phyloP scores from a whole-genome alignment of 2,888 invertebrate genomes.

The Epirrhoe alternata region DNA sequence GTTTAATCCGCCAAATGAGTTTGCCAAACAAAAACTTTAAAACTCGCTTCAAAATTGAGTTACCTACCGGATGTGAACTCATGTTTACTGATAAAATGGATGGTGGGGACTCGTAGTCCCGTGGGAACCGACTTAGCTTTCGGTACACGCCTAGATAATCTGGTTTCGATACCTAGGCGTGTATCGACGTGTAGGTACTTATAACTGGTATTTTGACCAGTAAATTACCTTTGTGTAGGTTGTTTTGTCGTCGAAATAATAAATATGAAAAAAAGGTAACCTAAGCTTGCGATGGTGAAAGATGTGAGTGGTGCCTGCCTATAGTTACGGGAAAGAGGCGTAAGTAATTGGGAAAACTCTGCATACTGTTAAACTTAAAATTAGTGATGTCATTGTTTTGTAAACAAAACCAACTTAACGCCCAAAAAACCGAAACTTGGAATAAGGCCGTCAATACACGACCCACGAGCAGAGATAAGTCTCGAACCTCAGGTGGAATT shows the following conservation, averaged over 20 bases:
- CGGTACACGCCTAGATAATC: background rate
- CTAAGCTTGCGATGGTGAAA: too few species aligned
- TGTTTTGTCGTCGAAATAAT: too few species aligned
- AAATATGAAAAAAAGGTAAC: too few species aligned
- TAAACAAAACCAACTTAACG: background rate
- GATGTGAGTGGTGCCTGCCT: too few species aligned
- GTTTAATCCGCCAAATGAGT: slow-evolving; percentile 13
- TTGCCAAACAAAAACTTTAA: slow-evolving; percentile 16
- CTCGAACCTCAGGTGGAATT: slow-evolving; percentile 6
- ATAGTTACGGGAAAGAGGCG: too few species aligned
- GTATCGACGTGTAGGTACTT: background rate
- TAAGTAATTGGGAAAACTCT: too few species aligned
- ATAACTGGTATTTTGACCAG: too few species aligned
- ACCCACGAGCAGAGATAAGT: background rate
- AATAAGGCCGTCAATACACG: slow-evolving; percentile 1
- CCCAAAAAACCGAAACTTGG: background rate
- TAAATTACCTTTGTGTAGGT: too few species aligned
- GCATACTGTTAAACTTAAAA: too few species aligned
- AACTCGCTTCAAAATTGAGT: slow-evolving; percentile 3
- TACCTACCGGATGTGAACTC: slow-evolving; percentile 4
- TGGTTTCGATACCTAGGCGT: background rate
- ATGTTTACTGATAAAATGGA: slow-evolving; percentile 2
- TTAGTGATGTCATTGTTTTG: too few species aligned
- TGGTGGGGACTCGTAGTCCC: slow-evolving; percentile 4
- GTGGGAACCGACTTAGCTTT: slow-evolving; percentile 15